Base-by-base conservation (phyloP, 1,140 invertebrate species). In the Lordiphosa clarofinis region DNA sequence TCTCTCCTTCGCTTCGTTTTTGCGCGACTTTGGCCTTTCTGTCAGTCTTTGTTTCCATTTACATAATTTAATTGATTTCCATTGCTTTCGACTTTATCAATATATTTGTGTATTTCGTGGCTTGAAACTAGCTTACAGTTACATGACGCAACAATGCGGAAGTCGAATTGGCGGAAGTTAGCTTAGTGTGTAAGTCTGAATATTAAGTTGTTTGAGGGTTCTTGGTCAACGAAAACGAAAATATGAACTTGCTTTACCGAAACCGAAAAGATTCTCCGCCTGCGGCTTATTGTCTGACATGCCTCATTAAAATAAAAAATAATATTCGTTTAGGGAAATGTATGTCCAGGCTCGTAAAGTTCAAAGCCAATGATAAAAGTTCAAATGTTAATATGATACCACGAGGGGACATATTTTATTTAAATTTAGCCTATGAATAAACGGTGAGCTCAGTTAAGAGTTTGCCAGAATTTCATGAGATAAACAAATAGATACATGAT, bases 11-110 rank as follows among this genome's bases (percentile, higher is more conserved):
- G 36, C 24, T 52, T 42, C 19, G 21, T 67, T 76, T 79, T 79
- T 53, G 75, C 76, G 76, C 75, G 70, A 74, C 76, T 84, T 81
- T 81, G 76, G 76, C 76, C 76, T 75, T 82, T 72, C 75, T 75
- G 47, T 50, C 56, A 74, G 49, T 44, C 55, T 75, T 68, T 76
- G 76, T 63, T 63, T 82, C 72, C 55, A 81, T 81, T 81, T 82
- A 81, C 75, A 81, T 81, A 82, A 59, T 61, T 82, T 82, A 71
- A 82, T 82, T 81, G 56, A 65, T 50, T 58, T 44, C 39, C 53
- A 43, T 35, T 50, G 38, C 37, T 24, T 39, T 31, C 8, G 28
- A 28, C 19, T 39, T 44, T 50, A 33, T 47, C 21, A 35, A 12
- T 62, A 54, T 47, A 11, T 46, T 36, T 35, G 2, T 8, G 21